These are phyloP conservation scores for Scaptomyza caliginosa DNA, from an alignment of 2,888 invertebrate species.

Conservation along the genomic window DNA sequence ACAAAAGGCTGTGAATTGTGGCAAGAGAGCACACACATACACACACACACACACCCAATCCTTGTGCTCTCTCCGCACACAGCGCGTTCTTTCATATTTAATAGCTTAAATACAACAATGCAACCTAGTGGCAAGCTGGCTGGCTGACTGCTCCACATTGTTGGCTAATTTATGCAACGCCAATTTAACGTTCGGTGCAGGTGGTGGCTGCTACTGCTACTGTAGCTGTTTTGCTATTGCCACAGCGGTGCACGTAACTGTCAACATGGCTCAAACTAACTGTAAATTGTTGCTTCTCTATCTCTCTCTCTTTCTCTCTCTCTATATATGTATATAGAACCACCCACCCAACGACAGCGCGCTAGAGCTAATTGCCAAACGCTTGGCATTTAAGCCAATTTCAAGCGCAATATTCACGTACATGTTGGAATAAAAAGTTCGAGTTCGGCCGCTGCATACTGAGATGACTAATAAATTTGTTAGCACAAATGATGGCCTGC, in stretches of 20 bases:
- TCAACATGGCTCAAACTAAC: conserved; percentile 75
- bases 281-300: conserved; percentile 62
- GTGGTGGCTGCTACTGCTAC: conserved; percentile 43
- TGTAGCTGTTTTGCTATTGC: conserved; percentile 21
- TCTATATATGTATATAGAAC: conserved; percentile 6
- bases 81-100: not conserved
- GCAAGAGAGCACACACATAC: conserved; percentile 37
- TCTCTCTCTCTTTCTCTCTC: too few relatives aligned
- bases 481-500: conserved; percentile 65
- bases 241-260: conserved; percentile 71
- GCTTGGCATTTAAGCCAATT: conserved; percentile 74
- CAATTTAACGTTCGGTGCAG: conserved; percentile 21
- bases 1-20: conserved; percentile 77
- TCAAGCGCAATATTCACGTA: conserved; percentile 57
- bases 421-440: conserved; percentile 7
- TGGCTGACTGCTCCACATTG: conserved; percentile 64
- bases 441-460: conserved; percentile 19
- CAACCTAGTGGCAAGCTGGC: conserved; percentile 6
- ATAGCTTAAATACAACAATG: conserved; percentile 40
- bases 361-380: conserved; percentile 73
- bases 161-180: conserved; percentile 74
- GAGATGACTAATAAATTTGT: conserved; percentile 71
- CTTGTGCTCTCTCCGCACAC: not conserved
- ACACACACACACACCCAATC: not conserved
- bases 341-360: conserved; percentile 65